Base-by-base conservation (phyloP, 1,140 invertebrate species). In the Neodiprion virginianus region DNA sequence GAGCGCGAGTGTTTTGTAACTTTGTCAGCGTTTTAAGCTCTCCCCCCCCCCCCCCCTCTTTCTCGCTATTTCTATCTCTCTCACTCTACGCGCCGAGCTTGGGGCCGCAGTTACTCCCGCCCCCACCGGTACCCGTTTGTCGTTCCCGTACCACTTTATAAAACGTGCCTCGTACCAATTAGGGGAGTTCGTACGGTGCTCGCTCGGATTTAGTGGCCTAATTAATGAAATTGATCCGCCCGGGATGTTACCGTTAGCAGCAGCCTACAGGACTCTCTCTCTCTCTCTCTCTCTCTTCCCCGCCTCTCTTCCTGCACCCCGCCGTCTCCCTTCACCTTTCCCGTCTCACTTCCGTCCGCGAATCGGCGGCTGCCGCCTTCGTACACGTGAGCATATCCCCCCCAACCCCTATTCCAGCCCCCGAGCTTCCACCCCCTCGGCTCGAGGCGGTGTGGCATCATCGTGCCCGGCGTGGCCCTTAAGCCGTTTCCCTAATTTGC, bases 201-300 rank as follows among this genome's bases (percentile, higher is more conserved):
- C 73, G 77, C 74, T 73, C 77, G 80, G 84, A 84, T 85, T 86
- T 84, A 86, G 79, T 84, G 80, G 83, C 77, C 83, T 86, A 82
- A 85, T 87, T 85, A 87, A 85, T 82, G 81, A 84, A 84, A 86
- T 86, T 84, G 82, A 85, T 86, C 82, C 79, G 77, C 79, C 78
- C 79, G 79, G 80, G 53, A 14, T 66, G 53, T 61, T 61, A 61
- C 53, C 53, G 53, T 61, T 77, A 75, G 78, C 75, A 78, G 76
- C 79, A 72, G 75, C 72, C 77, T 77, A 69, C 67, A 23, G 67
- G 67, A 69, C 40, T 65, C 17, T 74, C 70, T 76, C 72, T 67
- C 77, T 74, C 70, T 76, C 72, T 67, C 77, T 53, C 23, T 69
- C 73, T 21, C 47, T 74, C 23, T 48, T 40, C 8, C 68, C 14